A percentile compares a stretch with the other conserved stretches of the same genome.
These are phyloP conservation scores for Cephus sareptanus DNA, from an alignment of 2,888 invertebrate genomes.

Conservation along the genomic window DNA sequence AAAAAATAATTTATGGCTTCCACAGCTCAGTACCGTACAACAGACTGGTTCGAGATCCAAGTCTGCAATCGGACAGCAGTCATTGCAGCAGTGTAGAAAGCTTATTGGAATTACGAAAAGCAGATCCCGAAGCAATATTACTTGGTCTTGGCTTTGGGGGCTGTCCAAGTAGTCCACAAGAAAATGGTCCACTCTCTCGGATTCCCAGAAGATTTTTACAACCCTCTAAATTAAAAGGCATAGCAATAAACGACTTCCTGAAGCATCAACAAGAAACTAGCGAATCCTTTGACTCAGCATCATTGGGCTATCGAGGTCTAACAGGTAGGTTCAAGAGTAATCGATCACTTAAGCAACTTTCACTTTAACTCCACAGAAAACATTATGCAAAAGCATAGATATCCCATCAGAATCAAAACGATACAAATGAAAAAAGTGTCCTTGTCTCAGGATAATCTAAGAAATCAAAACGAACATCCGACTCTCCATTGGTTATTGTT, in stretches of 20 bases:
- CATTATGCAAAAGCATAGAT: background rate
- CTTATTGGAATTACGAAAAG: slow-evolving; percentile 83
- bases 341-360: background rate
- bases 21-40: slow-evolving; percentile 42
- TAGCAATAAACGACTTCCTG: slow-evolving; percentile 80
- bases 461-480: background rate
- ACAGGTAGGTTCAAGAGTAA: slow-evolving; percentile 68
- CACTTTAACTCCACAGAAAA: background rate
- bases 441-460: background rate
- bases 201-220: slow-evolving; percentile 87
- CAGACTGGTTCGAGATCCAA: slow-evolving; percentile 59
- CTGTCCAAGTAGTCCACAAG: slow-evolving; percentile 72
- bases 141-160: slow-evolving; percentile 85
- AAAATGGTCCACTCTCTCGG: slow-evolving; percentile 71
- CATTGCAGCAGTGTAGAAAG: slow-evolving; percentile 85
- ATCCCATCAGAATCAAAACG: background rate
- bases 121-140: slow-evolving; percentile 90
- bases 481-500: background rate
- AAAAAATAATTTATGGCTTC: background rate
- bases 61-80: slow-evolving; percentile 68
- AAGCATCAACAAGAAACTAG: slow-evolving; percentile 79
- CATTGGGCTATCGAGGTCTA: slow-evolving; percentile 81
- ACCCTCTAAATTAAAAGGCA: slow-evolving; percentile 83
- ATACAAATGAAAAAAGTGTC: background rate
- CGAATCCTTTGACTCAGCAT: slow-evolving; percentile 79